Evolutionary conservation across 2,113 vertebrate species (phyloP), one percentile per base, ranked within the genome.

Genomic region (Cygnus atratus): DNA sequence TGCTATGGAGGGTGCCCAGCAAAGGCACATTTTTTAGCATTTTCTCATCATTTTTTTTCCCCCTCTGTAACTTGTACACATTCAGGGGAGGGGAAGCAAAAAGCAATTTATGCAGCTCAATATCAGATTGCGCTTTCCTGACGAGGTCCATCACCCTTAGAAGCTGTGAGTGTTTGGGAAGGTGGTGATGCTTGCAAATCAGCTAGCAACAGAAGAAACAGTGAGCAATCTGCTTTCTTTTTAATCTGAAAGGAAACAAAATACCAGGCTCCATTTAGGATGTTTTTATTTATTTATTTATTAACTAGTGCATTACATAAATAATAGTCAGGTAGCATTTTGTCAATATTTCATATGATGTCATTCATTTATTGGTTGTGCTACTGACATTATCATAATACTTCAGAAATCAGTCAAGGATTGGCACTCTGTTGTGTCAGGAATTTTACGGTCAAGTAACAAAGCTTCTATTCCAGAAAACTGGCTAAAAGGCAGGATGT

Each of bases 141-240:
- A 91, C 1, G 35, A 90, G 94, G 94, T 95, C 86, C 79, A 76
- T 96, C 94, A 93, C 93, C 90, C 70, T 81, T 50, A 79, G 95
- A 97, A 93, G 37, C 90, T 77, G 73, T 68, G 90, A 94, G 92
- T 83, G 79, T 63, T 95, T 87, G 75, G 75, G 73, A 92, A 94
- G 61, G 81, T 92, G 92, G 88, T 50, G 61, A 90, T 95, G 90
- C 81, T 94, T 97, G 86, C 94, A 97, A 95, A 97, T 97, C 91
- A 97, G 83, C 57, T 74, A 79, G 71, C 48, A 83, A 68, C 29
- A 88, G 55, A 90, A 93, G 52, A 58, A 92, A 50, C 71, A 75
- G 54, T 68, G 25, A 90, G 52, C 11, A 80, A 90, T 67, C 33
- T 71, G 71, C 48, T 86, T 90, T 80, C 9, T 83, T 92, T 93